Base-by-base conservation (phyloP, 2,113 vertebrate species). In the Pedionomus torquatus region DNA sequence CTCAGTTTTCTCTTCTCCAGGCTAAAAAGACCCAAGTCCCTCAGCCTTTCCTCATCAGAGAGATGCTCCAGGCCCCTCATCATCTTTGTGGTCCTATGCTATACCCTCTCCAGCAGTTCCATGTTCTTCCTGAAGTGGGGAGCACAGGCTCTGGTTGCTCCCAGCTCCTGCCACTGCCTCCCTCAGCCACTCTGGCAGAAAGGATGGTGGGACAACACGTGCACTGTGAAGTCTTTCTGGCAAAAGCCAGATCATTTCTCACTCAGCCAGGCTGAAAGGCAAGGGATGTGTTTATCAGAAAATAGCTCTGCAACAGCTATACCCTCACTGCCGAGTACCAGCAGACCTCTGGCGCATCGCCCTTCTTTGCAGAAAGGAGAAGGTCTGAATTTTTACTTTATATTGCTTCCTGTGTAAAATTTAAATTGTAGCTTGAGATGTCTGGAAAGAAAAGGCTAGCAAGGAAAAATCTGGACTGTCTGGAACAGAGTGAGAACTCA, bases 101-200 rank as follows among this genome's bases (percentile, higher is more conserved):
- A 13, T 41, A 41, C 41, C 10, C 41, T 41, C 46, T 46, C 18
- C 46, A 46, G 46, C 46, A 46, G 46, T 46, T 46, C 46, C 46
- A 17, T 46, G 18, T 46, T 18, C 17, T 18, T 46, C 46, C 46
- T 46, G 46, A 46, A 19, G 18, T 46, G 46, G 46, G 46, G 46
- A 46, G 18, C 18, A 20, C 46, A 20, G 46, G 46, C 46, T 52
- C 51, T 52, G 0, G 17, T 48, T 66, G 18, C 14, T 82, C 2
- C 0, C 8, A 4, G 61, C 30, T 81, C 68, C 54, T 2, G 0
- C 8, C 5, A 1, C 60, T 43, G 10, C 25, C 23, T 77, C 26
- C 66, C 39, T 61, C 24, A 52, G 33, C 81, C 4, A 2, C 54
- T 44, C 30, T 21, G 33, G 58, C 19, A 78, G 57, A 57, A 87